These are phyloP conservation scores for Eulemur mongoz DNA, from an alignment of 2,797 vertebrate genomes.

Conservation along the genomic window DNA sequence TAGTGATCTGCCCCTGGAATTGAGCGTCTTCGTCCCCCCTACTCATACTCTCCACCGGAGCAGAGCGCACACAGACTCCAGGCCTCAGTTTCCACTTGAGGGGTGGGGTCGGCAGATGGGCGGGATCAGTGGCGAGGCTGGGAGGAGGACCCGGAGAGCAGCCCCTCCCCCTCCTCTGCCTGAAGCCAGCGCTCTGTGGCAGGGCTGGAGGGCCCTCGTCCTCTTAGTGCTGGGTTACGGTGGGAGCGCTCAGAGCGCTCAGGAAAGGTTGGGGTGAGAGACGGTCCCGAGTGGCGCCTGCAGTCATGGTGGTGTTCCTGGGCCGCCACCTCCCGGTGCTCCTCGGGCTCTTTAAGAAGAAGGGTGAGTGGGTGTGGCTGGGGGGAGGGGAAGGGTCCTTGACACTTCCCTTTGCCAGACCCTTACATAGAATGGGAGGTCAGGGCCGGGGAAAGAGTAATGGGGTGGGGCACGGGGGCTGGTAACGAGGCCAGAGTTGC, in stretches of 20 bases:
- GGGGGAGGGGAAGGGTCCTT: background rate
- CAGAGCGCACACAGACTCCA: background rate
- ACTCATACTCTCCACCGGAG: background rate
- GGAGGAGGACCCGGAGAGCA: constrained; percentile 61
- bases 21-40: constrained; percentile 62
- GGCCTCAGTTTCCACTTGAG: constrained; percentile 6
- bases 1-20: constrained; percentile 35
- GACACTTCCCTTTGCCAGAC: background rate
- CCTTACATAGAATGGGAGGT: background rate
- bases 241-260: background rate
- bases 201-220: background rate
- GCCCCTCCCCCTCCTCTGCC: constrained; percentile 57
- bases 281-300: background rate
- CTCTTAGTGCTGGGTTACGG: background rate
- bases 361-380: constrained; percentile 89
- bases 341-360: constrained; percentile 95
- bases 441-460: background rate
- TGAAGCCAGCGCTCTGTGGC: background rate
- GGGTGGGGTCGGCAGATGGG: constrained; percentile 46
- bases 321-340: constrained; percentile 91
- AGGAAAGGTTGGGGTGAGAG: background rate
- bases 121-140: constrained; percentile 44
- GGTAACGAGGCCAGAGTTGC: background rate
- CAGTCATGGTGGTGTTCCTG: constrained; percentile 93
- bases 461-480: background rate